Conservation (phyloP, 2,113 vertebrate genomes). For the Phasianus colchicus region DNA sequence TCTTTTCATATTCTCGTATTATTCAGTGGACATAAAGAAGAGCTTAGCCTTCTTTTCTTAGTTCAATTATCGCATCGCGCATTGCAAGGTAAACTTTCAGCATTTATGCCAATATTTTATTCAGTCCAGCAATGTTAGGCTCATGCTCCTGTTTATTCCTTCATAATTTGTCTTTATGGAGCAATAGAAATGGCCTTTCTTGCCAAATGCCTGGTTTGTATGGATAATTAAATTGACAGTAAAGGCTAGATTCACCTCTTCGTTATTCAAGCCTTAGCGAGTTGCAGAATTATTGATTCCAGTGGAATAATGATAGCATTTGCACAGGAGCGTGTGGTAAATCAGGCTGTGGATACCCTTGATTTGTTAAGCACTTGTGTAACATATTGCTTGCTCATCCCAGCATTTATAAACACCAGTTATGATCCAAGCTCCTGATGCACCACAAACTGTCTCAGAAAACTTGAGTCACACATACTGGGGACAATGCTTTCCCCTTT, state of each 20-base stretch:
- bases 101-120: slow-evolving; percentile 37
- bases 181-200: slow-evolving; percentile 35
- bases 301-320: neutral
- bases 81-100: slow-evolving; percentile 50
- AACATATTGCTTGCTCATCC: neutral
- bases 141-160: slow-evolving; percentile 34
- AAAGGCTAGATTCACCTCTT: slow-evolving; percentile 23
- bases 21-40: neutral
- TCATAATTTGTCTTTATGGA: slow-evolving; percentile 56
- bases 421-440: neutral
- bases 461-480: neutral
- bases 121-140: slow-evolving; percentile 7
- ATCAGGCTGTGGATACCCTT: neutral
- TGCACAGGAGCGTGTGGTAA: neutral
- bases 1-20: neutral
- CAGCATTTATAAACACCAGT: neutral
- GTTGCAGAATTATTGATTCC: slow-evolving; percentile 49
- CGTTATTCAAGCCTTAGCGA: slow-evolving; percentile 28
- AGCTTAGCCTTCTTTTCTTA: neutral
- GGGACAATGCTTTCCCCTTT: neutral
- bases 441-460: neutral
- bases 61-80: neutral
- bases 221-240: slow-evolving; percentile 58
- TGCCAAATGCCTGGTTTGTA: slow-evolving; percentile 37
- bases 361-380: neutral